These are phyloP conservation scores for Pangasius krempfi DNA, from an alignment of 2,797 vertebrate genomes.

Conservation along the genomic window DNA sequence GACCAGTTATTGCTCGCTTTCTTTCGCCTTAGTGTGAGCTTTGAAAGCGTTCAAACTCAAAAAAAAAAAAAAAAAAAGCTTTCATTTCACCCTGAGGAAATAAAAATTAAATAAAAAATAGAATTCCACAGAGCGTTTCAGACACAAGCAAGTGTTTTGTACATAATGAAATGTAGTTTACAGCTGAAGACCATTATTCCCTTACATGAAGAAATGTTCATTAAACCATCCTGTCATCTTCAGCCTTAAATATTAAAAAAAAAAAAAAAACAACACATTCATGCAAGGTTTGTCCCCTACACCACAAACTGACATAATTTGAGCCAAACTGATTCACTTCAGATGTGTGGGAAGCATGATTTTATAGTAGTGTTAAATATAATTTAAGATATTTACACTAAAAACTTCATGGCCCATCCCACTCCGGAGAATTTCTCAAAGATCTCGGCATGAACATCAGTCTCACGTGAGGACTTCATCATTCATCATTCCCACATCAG, in stretches of 20 bases:
- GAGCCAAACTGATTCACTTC: constrained; percentile 30
- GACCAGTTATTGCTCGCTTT: constrained; percentile 76
- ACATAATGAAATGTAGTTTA: constrained; percentile 55
- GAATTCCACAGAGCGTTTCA: constrained; percentile 48
- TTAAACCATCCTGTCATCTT: background rate
- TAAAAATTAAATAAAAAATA: constrained; percentile 59
- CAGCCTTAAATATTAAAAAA: background rate
- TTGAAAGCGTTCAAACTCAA: constrained; percentile 68
- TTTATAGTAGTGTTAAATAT: constrained; percentile 57
- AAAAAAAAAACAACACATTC: constrained; percentile 40
- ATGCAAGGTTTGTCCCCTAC: constrained; percentile 53
- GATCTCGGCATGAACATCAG: constrained; percentile 66
- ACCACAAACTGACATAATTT: constrained; percentile 29
- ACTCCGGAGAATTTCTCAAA: constrained; percentile 53
- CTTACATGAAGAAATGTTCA: constrained; percentile 40
- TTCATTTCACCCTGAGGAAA: constrained; percentile 74
- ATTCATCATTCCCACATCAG: constrained; percentile 56
- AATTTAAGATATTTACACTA: constrained; percentile 62
- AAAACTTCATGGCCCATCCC: constrained; percentile 54
- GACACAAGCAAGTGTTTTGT: constrained; percentile 48
- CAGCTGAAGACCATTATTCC: constrained; percentile 31
- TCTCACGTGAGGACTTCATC: constrained; percentile 66
- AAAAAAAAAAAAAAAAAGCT: constrained; percentile 59
- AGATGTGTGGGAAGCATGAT: constrained; percentile 45
- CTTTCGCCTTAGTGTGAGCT: constrained; percentile 56